phyloP scores from a whole-genome alignment of 2,888 invertebrate species.

The Druceiella hillmani region DNA sequence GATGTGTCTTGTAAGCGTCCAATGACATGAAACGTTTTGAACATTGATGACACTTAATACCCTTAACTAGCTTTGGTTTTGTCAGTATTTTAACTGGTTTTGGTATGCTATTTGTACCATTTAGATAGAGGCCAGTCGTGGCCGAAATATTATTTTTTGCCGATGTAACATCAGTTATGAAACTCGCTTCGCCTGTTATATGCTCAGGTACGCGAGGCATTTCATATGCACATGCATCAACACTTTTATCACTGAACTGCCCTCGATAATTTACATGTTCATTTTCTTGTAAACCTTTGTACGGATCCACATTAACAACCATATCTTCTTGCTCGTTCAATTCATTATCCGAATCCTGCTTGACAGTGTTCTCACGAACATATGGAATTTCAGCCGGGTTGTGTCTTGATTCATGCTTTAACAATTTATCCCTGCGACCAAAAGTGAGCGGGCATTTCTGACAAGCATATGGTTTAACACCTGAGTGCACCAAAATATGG shows the following conservation, averaged over 20 bases:
- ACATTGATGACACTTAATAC: slow-evolving; percentile 50
- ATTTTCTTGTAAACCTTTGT: too few species aligned
- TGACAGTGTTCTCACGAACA: slow-evolving; percentile 15
- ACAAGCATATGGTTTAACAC: slow-evolving; percentile 61
- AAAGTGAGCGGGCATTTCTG: slow-evolving; percentile 61
- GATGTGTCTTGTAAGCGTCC: slow-evolving; percentile 50
- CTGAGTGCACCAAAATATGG: slow-evolving; percentile 63
- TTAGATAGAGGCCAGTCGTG: slow-evolving; percentile 15
- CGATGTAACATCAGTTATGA: slow-evolving; percentile 33
- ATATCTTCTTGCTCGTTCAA: slow-evolving; percentile 42
- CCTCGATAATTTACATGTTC: too few species aligned
- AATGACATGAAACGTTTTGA: slow-evolving; percentile 47
- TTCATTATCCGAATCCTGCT: slow-evolving; percentile 28
- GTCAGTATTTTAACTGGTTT: too few species aligned
- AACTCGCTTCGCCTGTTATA: slow-evolving; percentile 46
- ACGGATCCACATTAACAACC: slow-evolving; percentile 58
- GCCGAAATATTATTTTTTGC: slow-evolving; percentile 24
- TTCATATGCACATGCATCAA: slow-evolving; percentile 37
- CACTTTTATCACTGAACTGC: too few species aligned
- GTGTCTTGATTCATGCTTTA: slow-evolving; percentile 62
- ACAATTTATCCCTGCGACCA: slow-evolving; percentile 62
- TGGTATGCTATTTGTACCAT: slow-evolving; percentile 31
- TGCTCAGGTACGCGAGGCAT: slow-evolving; percentile 49
- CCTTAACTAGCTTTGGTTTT: slow-evolving; percentile 38
- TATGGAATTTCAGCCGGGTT: slow-evolving; percentile 32